Percentiles rank a stretch among this genome's conserved stretches.
phyloP scores from a whole-genome alignment of 2,888 invertebrate species.

The Stenolophus ochropezus region DNA sequence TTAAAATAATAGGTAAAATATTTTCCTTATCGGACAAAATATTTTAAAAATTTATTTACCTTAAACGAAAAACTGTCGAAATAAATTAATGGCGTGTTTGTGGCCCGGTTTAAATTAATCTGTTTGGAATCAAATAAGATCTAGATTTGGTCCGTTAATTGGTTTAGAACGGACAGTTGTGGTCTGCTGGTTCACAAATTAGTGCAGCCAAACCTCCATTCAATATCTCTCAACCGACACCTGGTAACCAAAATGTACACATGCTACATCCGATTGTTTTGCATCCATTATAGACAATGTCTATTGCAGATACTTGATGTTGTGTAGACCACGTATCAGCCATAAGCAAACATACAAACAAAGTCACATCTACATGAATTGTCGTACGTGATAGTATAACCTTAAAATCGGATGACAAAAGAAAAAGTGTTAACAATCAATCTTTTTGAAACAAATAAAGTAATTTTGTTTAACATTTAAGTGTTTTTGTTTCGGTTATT shows the following conservation, averaged over 20 bases:
- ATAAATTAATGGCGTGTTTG: neutral
- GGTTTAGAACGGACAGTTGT: neutral
- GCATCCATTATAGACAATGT: neutral
- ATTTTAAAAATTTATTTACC: too few species aligned
- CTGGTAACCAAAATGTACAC: neutral
- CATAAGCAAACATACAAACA: too few species aligned
- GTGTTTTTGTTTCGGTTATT: too few species aligned
- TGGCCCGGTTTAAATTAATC: neutral
- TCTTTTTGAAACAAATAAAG: too few species aligned
- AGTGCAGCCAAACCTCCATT: neutral
- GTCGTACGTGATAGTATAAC: too few species aligned
- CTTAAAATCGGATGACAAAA: too few species aligned
- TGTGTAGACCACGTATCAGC: too few species aligned
- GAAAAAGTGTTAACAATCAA: too few species aligned
- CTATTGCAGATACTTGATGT: neutral
- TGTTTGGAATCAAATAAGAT: neutral
- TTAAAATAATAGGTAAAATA: too few species aligned
- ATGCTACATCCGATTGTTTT: neutral
- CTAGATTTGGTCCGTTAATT: neutral
- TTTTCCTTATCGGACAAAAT: too few species aligned
- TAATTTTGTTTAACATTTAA: too few species aligned
- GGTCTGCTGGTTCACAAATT: neutral
- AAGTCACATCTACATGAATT: too few species aligned
- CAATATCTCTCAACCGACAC: neutral
- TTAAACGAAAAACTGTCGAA: neutral